Conservation (phyloP, 2,113 vertebrate species). For the Phaetusa simplex region DNA sequence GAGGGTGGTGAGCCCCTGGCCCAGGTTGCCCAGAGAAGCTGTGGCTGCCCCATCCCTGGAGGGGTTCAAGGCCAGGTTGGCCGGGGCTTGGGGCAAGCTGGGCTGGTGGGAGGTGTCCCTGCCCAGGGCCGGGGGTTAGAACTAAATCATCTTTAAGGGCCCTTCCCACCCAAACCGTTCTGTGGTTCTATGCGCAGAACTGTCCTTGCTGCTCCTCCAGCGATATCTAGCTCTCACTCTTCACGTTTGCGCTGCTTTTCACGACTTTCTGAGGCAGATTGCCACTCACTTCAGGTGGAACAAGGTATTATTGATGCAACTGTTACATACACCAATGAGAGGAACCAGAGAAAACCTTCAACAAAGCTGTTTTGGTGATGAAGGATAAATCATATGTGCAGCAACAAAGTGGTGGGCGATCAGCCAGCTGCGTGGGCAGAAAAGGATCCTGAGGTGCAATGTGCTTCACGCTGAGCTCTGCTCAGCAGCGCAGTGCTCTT, state of each 20-base stretch:
- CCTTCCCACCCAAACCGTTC: too few relatives aligned
- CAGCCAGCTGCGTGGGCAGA: background rate
- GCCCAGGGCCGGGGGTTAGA: too few relatives aligned
- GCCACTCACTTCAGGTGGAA: background rate
- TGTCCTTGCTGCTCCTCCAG: background rate
- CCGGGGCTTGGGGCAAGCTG: too few relatives aligned
- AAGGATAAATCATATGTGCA: background rate
- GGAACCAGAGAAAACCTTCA: background rate
- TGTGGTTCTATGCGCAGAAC: background rate
- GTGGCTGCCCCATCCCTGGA: too few relatives aligned
- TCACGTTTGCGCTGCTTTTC: background rate
- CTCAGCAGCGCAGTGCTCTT: background rate
- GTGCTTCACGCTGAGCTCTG: background rate
- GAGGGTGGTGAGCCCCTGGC: too few relatives aligned
- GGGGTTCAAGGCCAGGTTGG: too few relatives aligned
- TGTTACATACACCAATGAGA: background rate
- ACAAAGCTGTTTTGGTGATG: background rate
- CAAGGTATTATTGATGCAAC: background rate
- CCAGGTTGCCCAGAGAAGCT: too few relatives aligned
- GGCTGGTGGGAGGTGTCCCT: too few relatives aligned
- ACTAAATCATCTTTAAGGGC: too few relatives aligned
- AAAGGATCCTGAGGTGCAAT: fast-evolving
- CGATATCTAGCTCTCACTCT: background rate
- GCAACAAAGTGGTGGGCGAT: too few relatives aligned
- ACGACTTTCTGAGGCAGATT: background rate